A percentile compares a stretch with the other conserved stretches of the same genome.
phyloP scores from a whole-genome alignment of 2,888 invertebrate species.

The Portevinia maculata region DNA sequence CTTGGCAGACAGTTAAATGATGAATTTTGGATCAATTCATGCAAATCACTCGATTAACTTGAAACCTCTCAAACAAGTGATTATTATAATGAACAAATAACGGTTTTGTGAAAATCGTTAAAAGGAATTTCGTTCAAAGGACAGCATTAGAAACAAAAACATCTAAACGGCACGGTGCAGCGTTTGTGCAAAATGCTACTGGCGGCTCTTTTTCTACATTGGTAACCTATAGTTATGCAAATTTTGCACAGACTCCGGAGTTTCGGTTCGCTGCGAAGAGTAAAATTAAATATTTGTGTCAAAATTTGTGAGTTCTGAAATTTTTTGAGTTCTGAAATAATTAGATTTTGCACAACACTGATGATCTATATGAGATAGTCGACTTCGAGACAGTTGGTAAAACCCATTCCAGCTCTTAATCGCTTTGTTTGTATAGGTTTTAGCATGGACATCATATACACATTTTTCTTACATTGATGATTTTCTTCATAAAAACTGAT shows the following conservation, averaged over 20 bases:
- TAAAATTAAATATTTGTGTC: constrained; percentile 19
- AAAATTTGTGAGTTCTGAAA: constrained; percentile 12
- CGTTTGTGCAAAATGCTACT: constrained; percentile 59
- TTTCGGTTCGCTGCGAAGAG: constrained; percentile 22
- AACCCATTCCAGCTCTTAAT: no score
- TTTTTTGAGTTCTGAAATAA: not conserved
- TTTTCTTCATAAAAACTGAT: no score
- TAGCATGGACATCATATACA: no score
- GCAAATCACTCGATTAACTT: constrained; percentile 52
- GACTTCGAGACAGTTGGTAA: no score
- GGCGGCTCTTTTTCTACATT: constrained; percentile 37
- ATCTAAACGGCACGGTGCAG: not conserved
- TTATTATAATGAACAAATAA: constrained; percentile 62
- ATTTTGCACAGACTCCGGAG: constrained; percentile 11
- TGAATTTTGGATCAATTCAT: constrained; percentile 45
- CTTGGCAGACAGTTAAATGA: constrained; percentile 52
- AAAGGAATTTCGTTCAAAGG: constrained; percentile 26
- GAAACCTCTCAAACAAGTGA: constrained; percentile 45
- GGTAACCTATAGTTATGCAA: constrained; percentile 50
- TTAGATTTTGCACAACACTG: not conserved
- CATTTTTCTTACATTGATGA: no score
- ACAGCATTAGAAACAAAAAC: constrained; percentile 9
- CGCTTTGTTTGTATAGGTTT: no score
- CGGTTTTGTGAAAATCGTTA: constrained; percentile 35
- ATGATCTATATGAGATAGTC: no score